phyloP scores from a whole-genome alignment of 2,797 vertebrate genomes.

The Octomys mimax region DNA sequence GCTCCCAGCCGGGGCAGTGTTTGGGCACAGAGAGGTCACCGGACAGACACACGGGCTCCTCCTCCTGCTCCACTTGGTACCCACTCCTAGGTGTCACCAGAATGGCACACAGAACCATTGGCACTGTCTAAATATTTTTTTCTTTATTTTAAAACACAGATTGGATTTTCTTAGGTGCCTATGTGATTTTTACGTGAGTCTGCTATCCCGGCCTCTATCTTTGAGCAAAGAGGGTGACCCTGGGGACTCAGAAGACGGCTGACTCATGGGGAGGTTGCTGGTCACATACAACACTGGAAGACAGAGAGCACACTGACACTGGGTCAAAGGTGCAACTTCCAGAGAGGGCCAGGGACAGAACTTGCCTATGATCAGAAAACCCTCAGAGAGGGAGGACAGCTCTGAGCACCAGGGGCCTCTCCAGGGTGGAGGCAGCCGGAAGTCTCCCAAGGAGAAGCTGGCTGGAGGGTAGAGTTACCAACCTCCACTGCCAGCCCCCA shows the following conservation, averaged over 20 bases:
- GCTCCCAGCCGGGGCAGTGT: not conserved
- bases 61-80: accelerated
- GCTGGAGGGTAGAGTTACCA: slow-evolving; percentile 42
- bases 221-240: not conserved
- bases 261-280: not conserved
- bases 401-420: not conserved
- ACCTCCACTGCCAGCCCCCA: not conserved
- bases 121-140: not conserved
- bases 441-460: not conserved
- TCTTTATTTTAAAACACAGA: not conserved
- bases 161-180: not conserved
- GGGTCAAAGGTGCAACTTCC: not conserved
- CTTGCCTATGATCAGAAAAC: not conserved
- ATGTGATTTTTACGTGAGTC: not conserved
- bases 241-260: not conserved
- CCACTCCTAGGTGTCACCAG: not conserved
- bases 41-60: accelerated
- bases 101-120: not conserved
- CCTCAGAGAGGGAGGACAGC: not conserved
- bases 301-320: not conserved
- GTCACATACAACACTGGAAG: not conserved
- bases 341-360: not conserved
- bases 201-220: not conserved
- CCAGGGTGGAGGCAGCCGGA: not conserved
- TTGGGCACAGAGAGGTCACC: not conserved